These are phyloP conservation scores for Cryptophagus acutangulus DNA, from an alignment of 2,888 invertebrate genomes.

Conservation along the genomic window DNA sequence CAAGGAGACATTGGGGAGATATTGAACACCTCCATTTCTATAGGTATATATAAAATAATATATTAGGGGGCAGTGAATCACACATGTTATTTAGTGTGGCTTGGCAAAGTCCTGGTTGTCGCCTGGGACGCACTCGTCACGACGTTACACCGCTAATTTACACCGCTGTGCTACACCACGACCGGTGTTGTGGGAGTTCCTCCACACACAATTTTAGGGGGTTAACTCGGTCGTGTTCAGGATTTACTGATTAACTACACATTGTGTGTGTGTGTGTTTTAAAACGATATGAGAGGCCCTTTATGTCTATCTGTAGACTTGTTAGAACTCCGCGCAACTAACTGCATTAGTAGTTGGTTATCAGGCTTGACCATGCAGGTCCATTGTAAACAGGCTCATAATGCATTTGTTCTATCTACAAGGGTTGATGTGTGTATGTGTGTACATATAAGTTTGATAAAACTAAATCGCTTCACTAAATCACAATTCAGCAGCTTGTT, in stretches of 20 bases:
- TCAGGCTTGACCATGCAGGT: conserved; percentile 6
- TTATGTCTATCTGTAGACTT: too few relatives aligned
- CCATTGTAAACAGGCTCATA: conserved; percentile 1
- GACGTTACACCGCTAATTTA: conserved; percentile 38
- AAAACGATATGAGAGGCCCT: conserved; percentile 5
- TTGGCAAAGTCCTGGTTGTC: conserved; percentile 34
- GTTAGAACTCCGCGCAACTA: too few relatives aligned
- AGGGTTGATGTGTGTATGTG: too few relatives aligned
- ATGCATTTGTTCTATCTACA: too few relatives aligned
- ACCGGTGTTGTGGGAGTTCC: conserved; percentile 35
- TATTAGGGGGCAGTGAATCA: conserved; percentile 24
- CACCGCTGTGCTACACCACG: conserved; percentile 31
- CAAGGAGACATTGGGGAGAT: conserved; percentile 4
- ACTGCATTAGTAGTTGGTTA: too few relatives aligned
- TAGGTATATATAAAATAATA: too few relatives aligned
- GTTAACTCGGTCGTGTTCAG: conserved; percentile 26
- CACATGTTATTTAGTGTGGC: conserved; percentile 39
- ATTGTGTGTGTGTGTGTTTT: conserved; percentile 14
- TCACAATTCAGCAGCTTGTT: too few relatives aligned
- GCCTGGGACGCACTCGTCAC: conserved; percentile 42
- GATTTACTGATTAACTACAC: conserved; percentile 31
- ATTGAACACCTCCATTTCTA: background rate
- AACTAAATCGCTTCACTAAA: too few relatives aligned
- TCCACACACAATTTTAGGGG: conserved; percentile 23
- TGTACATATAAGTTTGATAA: too few relatives aligned